Percentiles rank a stretch among this genome's conserved stretches.
Conservation (phyloP, 2,888 invertebrate genomes). For the Acronicta aceris region DNA sequence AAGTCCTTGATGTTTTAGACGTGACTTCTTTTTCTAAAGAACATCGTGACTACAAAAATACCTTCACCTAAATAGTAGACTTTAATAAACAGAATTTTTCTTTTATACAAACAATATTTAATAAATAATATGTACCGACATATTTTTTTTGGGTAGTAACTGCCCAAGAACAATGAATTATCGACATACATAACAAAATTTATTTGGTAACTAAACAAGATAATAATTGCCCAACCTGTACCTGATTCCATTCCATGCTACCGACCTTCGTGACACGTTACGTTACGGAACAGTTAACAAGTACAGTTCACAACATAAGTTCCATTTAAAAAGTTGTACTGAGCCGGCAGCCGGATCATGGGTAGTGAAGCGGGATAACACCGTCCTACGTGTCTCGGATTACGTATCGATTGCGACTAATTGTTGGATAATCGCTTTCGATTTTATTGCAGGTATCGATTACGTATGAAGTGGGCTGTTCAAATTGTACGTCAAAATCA, state of each 20-base stretch:
- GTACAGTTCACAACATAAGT: constrained; percentile 15
- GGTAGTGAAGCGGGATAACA: constrained; percentile 51
- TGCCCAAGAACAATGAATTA: no score
- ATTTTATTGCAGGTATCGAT: constrained; percentile 44
- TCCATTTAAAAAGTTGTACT: constrained; percentile 51
- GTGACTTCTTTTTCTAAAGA: no score
- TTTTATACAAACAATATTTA: no score
- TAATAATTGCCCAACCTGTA: neutral
- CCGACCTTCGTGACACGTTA: constrained; percentile 6
- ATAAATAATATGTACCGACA: no score
- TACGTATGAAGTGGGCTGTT: constrained; percentile 23
- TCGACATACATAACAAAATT: no score
- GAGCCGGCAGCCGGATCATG: constrained; percentile 46
- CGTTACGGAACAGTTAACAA: constrained; percentile 19
- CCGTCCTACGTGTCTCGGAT: constrained; percentile 55
- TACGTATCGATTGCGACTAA: constrained; percentile 50
- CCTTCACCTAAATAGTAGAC: no score
- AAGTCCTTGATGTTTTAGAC: no score
- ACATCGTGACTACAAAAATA: no score
- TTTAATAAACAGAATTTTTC: no score
- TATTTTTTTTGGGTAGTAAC: no score
- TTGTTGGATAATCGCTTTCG: constrained; percentile 55
- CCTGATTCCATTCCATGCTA: constrained; percentile 5
- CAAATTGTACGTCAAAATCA: constrained; percentile 1
- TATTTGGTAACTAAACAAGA: no score